phyloP scores from a whole-genome alignment of 2,888 invertebrate species.

The Phytoseiulus persimilis region DNA sequence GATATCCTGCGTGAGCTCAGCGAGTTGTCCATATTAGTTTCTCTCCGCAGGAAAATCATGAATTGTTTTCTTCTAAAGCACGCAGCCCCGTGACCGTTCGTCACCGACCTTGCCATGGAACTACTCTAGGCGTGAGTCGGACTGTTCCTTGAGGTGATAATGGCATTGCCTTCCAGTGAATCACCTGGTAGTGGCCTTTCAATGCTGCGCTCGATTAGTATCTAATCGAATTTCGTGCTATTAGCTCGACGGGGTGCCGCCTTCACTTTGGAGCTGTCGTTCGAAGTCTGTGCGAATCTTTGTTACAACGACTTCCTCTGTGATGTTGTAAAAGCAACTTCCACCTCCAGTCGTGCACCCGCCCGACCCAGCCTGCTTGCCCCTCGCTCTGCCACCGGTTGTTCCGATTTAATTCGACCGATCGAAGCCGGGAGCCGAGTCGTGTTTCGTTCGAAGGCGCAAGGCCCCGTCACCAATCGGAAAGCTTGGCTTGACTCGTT shows the following conservation, averaged over 20 bases:
- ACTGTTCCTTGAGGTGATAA: neutral
- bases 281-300: neutral
- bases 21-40: too few relatives aligned
- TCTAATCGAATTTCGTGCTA: neutral
- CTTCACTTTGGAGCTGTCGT: neutral
- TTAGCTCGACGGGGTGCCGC: neutral
- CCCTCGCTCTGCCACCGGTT: neutral
- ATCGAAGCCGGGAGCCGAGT: neutral
- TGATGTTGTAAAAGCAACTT: neutral
- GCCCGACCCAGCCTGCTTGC: neutral
- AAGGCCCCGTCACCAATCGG: neutral
- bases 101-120: too few relatives aligned
- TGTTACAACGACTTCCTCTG: neutral
- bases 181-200: neutral
- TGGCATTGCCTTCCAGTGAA: neutral
- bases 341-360: neutral
- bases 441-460: neutral
- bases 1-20: too few relatives aligned
- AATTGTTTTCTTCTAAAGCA: too few relatives aligned
- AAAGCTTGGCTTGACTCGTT: neutral
- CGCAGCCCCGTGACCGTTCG: too few relatives aligned
- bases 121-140: too few relatives aligned
- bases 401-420: neutral
- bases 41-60: too few relatives aligned
- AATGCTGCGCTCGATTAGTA: neutral